Base-by-base conservation (phyloP, 2,113 vertebrate genomes). In the Coturnix japonica region DNA sequence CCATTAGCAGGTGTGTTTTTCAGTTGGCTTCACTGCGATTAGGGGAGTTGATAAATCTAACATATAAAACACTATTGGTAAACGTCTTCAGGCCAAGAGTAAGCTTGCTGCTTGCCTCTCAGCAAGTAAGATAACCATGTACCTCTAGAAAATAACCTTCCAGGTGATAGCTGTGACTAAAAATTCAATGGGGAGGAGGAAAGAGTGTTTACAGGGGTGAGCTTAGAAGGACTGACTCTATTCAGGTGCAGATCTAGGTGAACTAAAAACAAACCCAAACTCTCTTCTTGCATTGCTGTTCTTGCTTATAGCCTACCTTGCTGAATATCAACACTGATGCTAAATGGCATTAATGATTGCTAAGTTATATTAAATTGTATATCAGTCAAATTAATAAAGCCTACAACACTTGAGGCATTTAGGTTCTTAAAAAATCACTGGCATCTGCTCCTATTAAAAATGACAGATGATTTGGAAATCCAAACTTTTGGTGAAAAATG, bases 371-470 rank as follows among this genome's bases (percentile, higher is more conserved):
- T 95, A 96, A 96, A 94, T 60, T 95, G 87, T 87, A 44, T 93
- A 97, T 97, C 94, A 96, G 94, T 97, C 95, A 97, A 94, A 96
- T 96, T 96, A 98, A 97, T 96, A 97, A 95, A 63, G 93, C 90
- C 94, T 94, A 87, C 90, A 61, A 19, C 90, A 97, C 94, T 96
- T 86, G 89, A 95, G 83, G 91, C 94, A 77, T 95, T 97, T 91
- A 89, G 19, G 86, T 95, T 96, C 79, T 93, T 91, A 91, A 95
- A 96, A 96, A 97, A 95, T 95, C 96, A 91, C 82, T 63, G 95
- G 89, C 97, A 97, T 98, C 97, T 98, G 97, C 92, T 96, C 81
- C 92, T 95, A 95, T 97, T 97, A 97, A 97, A 98, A 97, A 95
- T 96, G 96, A 97, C 97, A 98, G 97, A 97, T 96, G 97, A 98